A percentile compares a stretch with the other conserved stretches of the same genome.
These are phyloP conservation scores for Halcyon chelicuti DNA, from an alignment of 2,797 vertebrate species.

Conservation along the genomic window DNA sequence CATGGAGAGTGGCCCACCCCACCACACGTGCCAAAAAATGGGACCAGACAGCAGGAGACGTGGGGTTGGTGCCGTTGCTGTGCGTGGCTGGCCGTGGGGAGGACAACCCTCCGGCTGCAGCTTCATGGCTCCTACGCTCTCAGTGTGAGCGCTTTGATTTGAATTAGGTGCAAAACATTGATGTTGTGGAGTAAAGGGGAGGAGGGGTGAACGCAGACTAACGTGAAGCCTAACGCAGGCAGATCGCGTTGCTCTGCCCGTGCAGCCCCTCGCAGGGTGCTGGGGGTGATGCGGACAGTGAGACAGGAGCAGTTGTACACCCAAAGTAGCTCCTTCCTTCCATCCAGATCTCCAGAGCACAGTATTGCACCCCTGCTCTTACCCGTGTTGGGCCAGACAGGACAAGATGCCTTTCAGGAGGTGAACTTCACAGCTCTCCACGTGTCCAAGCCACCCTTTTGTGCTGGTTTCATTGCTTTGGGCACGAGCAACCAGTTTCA, in stretches of 20 bases:
- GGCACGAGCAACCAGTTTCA: rapidly evolving
- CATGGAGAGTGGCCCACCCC: rapidly evolving
- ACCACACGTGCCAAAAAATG: neutral
- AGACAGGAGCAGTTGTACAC: neutral
- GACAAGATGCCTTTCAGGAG: neutral
- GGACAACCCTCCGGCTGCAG: neutral
- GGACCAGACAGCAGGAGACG: neutral
- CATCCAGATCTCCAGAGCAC: neutral
- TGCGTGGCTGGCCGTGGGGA: no score
- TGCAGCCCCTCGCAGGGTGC: neutral
- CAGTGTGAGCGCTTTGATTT: rapidly evolving
- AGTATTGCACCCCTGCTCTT: neutral
- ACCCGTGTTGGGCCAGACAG: neutral
- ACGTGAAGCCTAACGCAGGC: neutral
- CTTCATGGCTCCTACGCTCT: rapidly evolving
- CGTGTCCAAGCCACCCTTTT: neutral
- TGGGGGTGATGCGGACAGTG: rapidly evolving
- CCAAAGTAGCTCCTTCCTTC: neutral
- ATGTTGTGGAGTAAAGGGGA: neutral
- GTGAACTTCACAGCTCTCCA: neutral
- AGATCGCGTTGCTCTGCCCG: neutral
- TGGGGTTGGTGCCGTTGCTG: rapidly evolving
- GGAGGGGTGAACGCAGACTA: neutral
- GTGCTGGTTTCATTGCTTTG: neutral
- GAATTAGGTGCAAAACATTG: neutral